Conservation (phyloP, 2,888 invertebrate species). For the Thyatira batis region DNA sequence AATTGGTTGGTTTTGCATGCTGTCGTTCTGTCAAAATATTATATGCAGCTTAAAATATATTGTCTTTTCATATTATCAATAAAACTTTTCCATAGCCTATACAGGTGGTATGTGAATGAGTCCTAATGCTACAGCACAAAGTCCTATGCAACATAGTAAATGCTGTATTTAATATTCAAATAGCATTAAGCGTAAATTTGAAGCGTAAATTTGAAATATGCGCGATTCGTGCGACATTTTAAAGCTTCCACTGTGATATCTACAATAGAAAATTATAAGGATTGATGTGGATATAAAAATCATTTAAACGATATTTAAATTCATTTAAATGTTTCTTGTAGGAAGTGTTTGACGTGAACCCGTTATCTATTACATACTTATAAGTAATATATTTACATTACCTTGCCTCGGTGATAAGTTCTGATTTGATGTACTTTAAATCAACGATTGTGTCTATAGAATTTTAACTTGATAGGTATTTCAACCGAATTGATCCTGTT, state of each 20-base stretch:
- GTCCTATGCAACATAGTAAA: conserved; percentile 39
- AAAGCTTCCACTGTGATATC: neutral
- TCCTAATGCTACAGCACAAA: conserved; percentile 17
- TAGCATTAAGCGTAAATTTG: neutral
- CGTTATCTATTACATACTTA: neutral
- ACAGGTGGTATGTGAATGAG: neutral
- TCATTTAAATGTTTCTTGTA: neutral
- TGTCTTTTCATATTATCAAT: too few species aligned
- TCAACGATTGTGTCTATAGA: too few species aligned
- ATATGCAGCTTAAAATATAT: too few species aligned
- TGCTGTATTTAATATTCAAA: neutral
- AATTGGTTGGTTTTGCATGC: too few species aligned
- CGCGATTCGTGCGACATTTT: neutral
- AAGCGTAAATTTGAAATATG: neutral
- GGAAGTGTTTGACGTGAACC: neutral
- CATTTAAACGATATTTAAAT: neutral
- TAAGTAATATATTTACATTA: neutral
- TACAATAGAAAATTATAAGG: neutral
- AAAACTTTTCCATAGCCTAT: too few species aligned
- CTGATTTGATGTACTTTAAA: too few species aligned
- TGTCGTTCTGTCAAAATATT: too few species aligned
- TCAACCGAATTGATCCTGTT: too few species aligned
- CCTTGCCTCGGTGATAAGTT: neutral
- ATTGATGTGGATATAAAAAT: neutral
- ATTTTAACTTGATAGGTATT: too few species aligned